Base-by-base conservation (phyloP, 2,797 vertebrate species). In the Neosilurus mollespiculum region DNA sequence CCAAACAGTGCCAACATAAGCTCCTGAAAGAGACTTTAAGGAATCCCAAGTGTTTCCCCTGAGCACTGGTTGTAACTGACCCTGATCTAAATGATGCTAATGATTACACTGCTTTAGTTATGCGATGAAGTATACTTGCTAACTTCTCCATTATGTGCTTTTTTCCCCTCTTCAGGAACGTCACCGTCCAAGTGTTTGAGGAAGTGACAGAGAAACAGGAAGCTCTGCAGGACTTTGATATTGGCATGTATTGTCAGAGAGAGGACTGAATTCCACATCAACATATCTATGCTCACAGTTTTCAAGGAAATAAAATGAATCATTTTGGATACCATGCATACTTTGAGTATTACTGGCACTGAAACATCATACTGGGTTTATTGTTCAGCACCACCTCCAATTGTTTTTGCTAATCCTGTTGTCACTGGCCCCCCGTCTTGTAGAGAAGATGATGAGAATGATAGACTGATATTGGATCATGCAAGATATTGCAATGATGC, bases 391-490 rank as follows among this genome's bases (percentile, higher is more conserved):
- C 30, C 1, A 54, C 66, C 49, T 83, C 75, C 82, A 82, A 83
- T 87, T 87, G 78, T 85, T 84, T 87, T 78, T 87, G 83, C 86
- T 83, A 84, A 86, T 87, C 88, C 85, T 85, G 84, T 80, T 85
- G 85, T 89, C 89, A 88, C 88, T 92, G 90, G 58, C 92, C 86
- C 85, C 61, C 56, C 88, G 86, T 90, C 77, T 20, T 30, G 24
- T 79, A 49, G 58, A 51, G 37, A 81, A 86, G 83, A 87, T 90
- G 90, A 84, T 88, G 81, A 88, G 87, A 78, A 81, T 82, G 89
- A 90, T 88, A 90, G 88, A 90, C 90, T 87, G 89, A 88, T 89
- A 89, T 92, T 91, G 92, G 92, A 92, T 90, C 88, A 91, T 90
- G 89, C 86, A 83, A 90, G 92, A 92, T 91, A 90, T 90, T 90